Evolutionary conservation across 2,113 vertebrate genomes (phyloP), one percentile per base, ranked within the genome.

Genomic region (Eupsittula cactorum): DNA sequence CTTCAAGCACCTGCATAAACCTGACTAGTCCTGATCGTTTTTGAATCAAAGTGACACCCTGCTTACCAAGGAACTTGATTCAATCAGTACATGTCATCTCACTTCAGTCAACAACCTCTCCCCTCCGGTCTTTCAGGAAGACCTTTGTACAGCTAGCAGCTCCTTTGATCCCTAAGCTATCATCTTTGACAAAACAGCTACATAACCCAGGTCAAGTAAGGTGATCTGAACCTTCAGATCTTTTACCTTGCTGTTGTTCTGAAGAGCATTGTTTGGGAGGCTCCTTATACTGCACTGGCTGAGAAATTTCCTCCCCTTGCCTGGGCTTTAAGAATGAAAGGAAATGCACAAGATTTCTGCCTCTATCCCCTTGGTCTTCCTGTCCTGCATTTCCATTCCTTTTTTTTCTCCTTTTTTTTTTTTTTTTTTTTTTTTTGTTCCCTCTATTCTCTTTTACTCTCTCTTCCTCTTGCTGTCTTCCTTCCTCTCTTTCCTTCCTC

Each of bases 91-190:
- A 1, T 19, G 65, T 52, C 65, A 42, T 29, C n/a, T 86, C 21
- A 12, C 29, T 35, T 62, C 88, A 86, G 75, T 16, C 79, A 63
- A 59, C 14, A 47, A 20, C 39, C 78, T 65, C 49, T 60, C 44
- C 52, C 84, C 75, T 69, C 59, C 8, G 2, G 60, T 35, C 20
- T 74, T 74, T 73, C 84, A 68, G 70, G 87, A 83, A 91, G 18
- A 69, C n/a, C 39, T 94, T 91, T 76, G 88, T 74, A 37, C 52
- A 75, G 47, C 52, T 59, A 42, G 33, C 3, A 17, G 27, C 46
- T 78, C 57, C 86, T 95, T 86, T 93, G 82, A 86, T 94, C 82
- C 71, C 68, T 63, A 59, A 92, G 55, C 44, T 68, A 68, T 16
- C 49, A 21, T 52, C 41, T 86, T n/a, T 74, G 64, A 46, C 65